phyloP scores from a whole-genome alignment of 2,888 invertebrate genomes.

The Steinernema carpocapsae region DNA sequence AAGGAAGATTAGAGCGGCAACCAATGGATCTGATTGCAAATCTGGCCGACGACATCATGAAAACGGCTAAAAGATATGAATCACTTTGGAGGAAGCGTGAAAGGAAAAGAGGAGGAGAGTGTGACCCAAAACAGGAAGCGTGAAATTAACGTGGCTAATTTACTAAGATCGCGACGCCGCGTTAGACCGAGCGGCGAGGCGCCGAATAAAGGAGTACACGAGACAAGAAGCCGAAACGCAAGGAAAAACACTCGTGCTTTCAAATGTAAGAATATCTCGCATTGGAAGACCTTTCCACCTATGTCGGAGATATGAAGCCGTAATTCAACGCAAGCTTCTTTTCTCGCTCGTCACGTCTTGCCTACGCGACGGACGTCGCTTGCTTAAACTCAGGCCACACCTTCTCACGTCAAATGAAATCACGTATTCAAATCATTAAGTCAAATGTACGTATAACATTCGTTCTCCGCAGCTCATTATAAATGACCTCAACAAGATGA shows the following conservation, averaged over 20 bases:
- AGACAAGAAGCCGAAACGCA: background rate
- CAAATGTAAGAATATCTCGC: background rate
- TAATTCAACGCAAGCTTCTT: constrained; percentile 33
- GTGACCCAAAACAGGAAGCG: constrained; percentile 30
- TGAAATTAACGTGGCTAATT: background rate
- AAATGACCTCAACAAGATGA: background rate
- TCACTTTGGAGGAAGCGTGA: constrained; percentile 10
- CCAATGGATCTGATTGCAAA: background rate
- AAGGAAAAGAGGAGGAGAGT: background rate
- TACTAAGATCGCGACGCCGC: constrained; percentile 10
- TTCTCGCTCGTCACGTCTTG: constrained; percentile 14
- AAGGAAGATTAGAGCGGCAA: background rate
- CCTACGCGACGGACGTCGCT: constrained; percentile 5
- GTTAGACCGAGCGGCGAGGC: too few relatives aligned
- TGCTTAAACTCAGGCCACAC: background rate
- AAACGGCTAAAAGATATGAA: constrained; percentile 20
- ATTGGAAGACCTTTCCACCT: constrained; percentile 32
- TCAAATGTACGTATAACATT: constrained; percentile 3
- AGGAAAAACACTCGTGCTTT: background rate
- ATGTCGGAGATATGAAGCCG: constrained; percentile 23
- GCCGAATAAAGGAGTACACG: background rate
- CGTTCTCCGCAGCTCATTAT: background rate
- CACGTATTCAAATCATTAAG: constrained; percentile 27
- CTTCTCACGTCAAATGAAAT: constrained; percentile 29
- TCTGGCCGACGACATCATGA: constrained; percentile 5